phyloP scores from a whole-genome alignment of 2,113 vertebrate genomes.

The Hiodon alosoides region DNA sequence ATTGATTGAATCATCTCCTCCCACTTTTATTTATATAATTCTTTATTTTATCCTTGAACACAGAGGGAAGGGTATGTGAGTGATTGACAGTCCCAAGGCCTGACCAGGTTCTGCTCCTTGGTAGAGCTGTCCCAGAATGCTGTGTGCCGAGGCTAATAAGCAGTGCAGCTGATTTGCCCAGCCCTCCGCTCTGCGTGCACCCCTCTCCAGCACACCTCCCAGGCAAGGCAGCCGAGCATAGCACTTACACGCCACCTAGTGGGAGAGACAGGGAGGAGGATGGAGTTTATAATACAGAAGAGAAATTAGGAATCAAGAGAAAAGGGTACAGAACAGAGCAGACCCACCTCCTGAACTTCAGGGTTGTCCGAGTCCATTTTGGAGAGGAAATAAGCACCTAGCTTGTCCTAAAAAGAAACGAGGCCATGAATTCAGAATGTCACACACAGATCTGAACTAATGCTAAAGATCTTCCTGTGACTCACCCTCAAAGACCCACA shows the following conservation, averaged over 20 bases:
- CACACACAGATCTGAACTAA: neutral
- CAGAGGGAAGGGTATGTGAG: too few species aligned
- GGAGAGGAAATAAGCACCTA: constrained; percentile 75
- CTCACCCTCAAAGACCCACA: constrained; percentile 81
- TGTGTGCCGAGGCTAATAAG: constrained; percentile 71
- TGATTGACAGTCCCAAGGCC: neutral
- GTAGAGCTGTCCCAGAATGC: constrained; percentile 67
- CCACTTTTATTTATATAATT: too few species aligned
- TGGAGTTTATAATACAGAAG: neutral
- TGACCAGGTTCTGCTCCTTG: constrained; percentile 71
- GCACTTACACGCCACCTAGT: constrained; percentile 80
- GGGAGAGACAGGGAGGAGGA: neutral
- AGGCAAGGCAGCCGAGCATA: constrained; percentile 73
- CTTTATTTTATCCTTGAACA: neutral
- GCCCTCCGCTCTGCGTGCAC: constrained; percentile 66
- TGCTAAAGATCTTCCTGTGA: neutral
- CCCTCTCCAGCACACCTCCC: constrained; percentile 75
- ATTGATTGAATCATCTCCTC: too few species aligned
- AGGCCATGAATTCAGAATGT: neutral
- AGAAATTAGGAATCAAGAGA: neutral
- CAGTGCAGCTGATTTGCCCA: constrained; percentile 82
- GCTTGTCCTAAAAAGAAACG: constrained; percentile 65
- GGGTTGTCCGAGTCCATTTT: constrained; percentile 71
- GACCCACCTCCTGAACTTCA: constrained; percentile 71
- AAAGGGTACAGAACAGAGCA: neutral